Evolutionary conservation across 2,888 invertebrate genomes (phyloP), one percentile per base, ranked within the genome.

Genomic region (Orthosia cruda): DNA sequence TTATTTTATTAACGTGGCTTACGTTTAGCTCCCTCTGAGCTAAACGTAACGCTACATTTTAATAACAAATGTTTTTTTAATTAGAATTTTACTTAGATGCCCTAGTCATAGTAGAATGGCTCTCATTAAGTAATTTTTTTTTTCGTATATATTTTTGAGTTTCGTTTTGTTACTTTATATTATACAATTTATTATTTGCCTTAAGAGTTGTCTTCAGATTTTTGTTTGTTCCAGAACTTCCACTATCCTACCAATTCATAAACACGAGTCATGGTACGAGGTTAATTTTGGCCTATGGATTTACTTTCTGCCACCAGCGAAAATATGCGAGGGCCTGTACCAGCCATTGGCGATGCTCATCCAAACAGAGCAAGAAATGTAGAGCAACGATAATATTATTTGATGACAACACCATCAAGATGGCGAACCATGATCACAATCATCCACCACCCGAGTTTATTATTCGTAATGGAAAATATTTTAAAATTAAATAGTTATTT

Each of bases 401-500:
- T 20, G 73, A 62, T n/a, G 73, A 77, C 3, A 62, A 77, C 26
- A 66, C 61, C 1, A 62, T 79, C 15, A 73, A 75, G 50, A 62
- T 55, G 20, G 58, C 80, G 1, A 69, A 66, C n/a, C 50, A 62
- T 52, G 71, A 74, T 0, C 83, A 83, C 45, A 84, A 76, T 15
- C 82, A 83, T 47, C 64, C 75, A 32, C 62, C 80, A 32, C 65
- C 68, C 1, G 55, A 63, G 59, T 83, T 72, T 49, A n/a, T 77
- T 13, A 47, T 83, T 49, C 77, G 69, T 16, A 64, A 83, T 52
- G 84, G 84, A 2, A 57, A 64, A 66, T 83, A 80, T 63, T 65
- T 77, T 47, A 84, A 59, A 77, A 40, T 84, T 40, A 55, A 80
- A 75, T 75, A 59, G 20, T 45, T 49, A 4, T 16, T 55, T 32